These are phyloP conservation scores for Leptobrachium ailaonicum DNA, from an alignment of 2,113 vertebrate genomes.

Conservation along the genomic window DNA sequence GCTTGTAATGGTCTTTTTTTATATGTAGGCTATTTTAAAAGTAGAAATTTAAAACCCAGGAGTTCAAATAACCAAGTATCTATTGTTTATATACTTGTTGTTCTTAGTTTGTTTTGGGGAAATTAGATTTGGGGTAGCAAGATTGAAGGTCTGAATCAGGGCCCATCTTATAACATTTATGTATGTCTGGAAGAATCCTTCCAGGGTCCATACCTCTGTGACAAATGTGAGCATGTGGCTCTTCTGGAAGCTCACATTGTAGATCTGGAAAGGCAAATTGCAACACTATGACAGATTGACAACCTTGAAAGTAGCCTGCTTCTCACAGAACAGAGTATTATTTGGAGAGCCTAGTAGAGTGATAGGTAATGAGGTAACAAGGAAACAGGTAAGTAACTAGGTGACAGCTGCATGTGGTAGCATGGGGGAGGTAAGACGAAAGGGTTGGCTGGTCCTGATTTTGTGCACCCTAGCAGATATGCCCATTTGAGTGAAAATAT, in stretches of 20 bases:
- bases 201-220: conserved; percentile 9
- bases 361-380: neutral
- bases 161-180: neutral
- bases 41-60: too few species aligned
- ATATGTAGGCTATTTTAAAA: too few species aligned
- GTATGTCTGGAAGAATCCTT: neutral
- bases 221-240: neutral
- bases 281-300: neutral
- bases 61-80: too few species aligned
- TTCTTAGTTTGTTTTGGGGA: too few species aligned
- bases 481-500: too few species aligned
- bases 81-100: too few species aligned
- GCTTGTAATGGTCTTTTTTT: too few species aligned
- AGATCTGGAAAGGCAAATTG: neutral
- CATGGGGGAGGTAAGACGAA: too few species aligned
- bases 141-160: neutral
- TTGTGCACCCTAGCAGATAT: too few species aligned
- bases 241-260: neutral
- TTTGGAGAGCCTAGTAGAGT: neutral
- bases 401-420: neutral
- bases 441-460: too few species aligned
- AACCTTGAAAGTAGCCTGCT: neutral
- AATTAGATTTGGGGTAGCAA: neutral
- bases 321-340: neutral
- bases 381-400: neutral